Evolutionary conservation across 92 coral and sea anemone species (phyloP), one percentile per base, ranked within the genome.

Genomic region (Umimayanthus chanpuru): DNA sequence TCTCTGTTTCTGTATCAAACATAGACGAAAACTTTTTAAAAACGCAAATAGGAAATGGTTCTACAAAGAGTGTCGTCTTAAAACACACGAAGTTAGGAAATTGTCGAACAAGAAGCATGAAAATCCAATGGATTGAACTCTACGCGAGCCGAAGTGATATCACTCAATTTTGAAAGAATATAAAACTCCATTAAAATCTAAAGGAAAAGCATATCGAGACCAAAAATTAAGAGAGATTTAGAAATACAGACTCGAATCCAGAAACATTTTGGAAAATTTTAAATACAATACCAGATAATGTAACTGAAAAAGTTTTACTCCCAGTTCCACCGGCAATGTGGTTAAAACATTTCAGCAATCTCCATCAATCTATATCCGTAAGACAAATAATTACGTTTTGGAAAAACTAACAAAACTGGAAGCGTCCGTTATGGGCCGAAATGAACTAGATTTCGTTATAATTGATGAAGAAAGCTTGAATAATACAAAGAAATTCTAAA

Each of bases 31-130:
- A 49, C 70, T 50, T 6, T 16, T 23, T 49, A 83, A 83, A 29
- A 9, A 79, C 18, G 50, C 53, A 26, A 83, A 82, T 82, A 82
- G 82, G 74, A 82, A 32, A 32, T 32, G 36, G 36, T 32, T 32
- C 36, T 79, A 80, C 53, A 85, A 32, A 68, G 93, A 90, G 7
- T 80, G 91, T 80, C 49, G 72, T 66, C 41, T 65, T 29, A 88
- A 81, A 64, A 80, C 82, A 53, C 85, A 80, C 39, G 93, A 79
- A 40, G 72, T 87, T 16, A 43, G 93, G 47, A 61, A 70, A 43
- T 21, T 90, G 4, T 79, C 93, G 3, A 90, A 87, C 38, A 79
- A 86, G 70, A 90, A 90, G 50, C 90, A 81, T 32, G 88, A 91
- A 39, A 32, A 32, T 32, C 91, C 91, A n/a, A n/a, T n/a, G n/a